Evolutionary conservation across 2,797 vertebrate species (phyloP).

Genomic region (Hydrolagus colliei): DNA sequence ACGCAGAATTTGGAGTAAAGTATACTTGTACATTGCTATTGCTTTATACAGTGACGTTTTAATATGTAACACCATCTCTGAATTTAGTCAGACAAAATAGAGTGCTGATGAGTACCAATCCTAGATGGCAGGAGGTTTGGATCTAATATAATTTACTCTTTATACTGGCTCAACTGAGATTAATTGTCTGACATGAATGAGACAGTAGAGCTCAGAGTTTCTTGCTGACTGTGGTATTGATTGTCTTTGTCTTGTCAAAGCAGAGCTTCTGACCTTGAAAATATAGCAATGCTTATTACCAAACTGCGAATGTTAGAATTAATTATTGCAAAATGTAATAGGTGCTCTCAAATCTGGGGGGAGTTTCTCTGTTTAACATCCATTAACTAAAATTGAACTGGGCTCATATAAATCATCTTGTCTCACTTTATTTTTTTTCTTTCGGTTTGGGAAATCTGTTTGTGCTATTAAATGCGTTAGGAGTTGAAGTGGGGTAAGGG

Average conservation of each 20-base stretch:
- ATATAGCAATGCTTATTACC: background rate
- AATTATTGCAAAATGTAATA: no score
- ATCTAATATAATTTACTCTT: background rate
- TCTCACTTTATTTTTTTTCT: conserved; percentile 6
- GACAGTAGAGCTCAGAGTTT: background rate
- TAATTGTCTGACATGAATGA: background rate
- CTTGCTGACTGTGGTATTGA: background rate
- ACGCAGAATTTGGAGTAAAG: no score
- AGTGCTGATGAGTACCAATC: no score
- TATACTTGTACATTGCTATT: no score
- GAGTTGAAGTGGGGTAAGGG: background rate
- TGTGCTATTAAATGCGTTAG: conserved; percentile 11
- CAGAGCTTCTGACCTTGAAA: background rate
- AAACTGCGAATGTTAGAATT: background rate
- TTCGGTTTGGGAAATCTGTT: background rate
- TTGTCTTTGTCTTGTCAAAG: background rate
- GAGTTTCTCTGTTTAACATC: background rate
- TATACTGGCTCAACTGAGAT: background rate
- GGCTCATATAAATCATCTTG: background rate
- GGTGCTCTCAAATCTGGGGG: background rate
- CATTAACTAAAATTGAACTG: conserved; percentile 16
- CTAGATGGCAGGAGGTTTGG: no score
- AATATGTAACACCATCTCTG: no score
- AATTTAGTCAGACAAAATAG: no score
- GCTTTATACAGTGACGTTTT: no score